Evolutionary conservation across 2,113 vertebrate genomes (phyloP).

Genomic region (Elephas maximus): DNA sequence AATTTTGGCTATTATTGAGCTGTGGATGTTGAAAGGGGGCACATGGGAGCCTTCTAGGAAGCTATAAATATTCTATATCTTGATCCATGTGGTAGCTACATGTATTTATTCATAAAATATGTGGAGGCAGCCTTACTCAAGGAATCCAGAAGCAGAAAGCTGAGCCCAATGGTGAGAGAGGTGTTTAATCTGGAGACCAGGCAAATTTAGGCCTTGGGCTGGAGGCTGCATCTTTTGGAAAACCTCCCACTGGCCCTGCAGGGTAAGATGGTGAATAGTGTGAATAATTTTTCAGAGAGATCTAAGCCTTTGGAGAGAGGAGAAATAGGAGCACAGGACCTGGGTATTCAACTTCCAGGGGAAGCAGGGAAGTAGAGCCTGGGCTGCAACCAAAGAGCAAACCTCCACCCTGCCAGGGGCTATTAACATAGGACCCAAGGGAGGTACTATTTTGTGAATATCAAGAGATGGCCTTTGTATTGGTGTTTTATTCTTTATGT

Average conservation of each 20-base stretch:
- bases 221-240: background rate
- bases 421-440: background rate
- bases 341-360: background rate
- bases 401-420: background rate
- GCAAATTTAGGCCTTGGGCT: background rate
- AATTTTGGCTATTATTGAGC: background rate
- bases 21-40: background rate
- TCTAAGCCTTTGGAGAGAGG: background rate
- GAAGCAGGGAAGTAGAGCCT: background rate
- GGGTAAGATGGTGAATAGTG: background rate
- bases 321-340: background rate
- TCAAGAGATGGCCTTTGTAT: background rate
- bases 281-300: background rate
- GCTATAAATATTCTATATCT: slow-evolving; percentile 20
- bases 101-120: slow-evolving; percentile 34
- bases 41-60: background rate
- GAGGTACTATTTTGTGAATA: slow-evolving; percentile 5
- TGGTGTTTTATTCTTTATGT: slow-evolving; percentile 2
- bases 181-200: background rate
- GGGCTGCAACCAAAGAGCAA: background rate
- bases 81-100: slow-evolving; percentile 27
- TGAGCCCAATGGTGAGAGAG: background rate
- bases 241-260: background rate
- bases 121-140: slow-evolving; percentile 25
- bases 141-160: background rate